These are phyloP conservation scores for Mythimna vitellina DNA, from an alignment of 2,888 invertebrate genomes.

Conservation along the genomic window DNA sequence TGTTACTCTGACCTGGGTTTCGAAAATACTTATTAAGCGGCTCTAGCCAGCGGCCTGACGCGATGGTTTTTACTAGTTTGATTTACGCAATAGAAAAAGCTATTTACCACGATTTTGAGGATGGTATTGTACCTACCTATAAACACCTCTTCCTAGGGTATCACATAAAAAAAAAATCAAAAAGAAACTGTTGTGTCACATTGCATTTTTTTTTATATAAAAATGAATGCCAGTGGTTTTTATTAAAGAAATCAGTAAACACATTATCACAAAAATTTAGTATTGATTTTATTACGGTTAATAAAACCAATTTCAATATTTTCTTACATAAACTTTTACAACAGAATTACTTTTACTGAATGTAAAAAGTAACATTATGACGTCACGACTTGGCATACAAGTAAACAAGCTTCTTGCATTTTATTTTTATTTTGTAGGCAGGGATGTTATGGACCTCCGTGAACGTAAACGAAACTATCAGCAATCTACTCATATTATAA, in stretches of 20 bases:
- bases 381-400: conserved; percentile 24
- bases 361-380: conserved; percentile 38
- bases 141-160: background rate
- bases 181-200: background rate
- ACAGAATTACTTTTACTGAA: conserved; percentile 60
- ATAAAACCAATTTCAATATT: conserved; percentile 42
- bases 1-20: conserved; percentile 47
- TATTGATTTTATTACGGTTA: conserved; percentile 19
- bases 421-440: background rate
- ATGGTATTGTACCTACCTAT: background rate
- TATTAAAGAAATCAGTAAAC: conserved; percentile 13
- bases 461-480: too few relatives aligned
- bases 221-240: background rate
- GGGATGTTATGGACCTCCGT: too few relatives aligned
- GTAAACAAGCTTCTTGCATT: background rate
- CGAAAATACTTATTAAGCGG: conserved; percentile 42
- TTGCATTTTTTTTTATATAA: too few relatives aligned
- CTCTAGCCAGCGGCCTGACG: conserved; percentile 8
- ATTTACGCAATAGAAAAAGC: conserved; percentile 28
- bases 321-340: conserved; percentile 44
- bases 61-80: conserved; percentile 15
- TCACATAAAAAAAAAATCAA: too few relatives aligned
- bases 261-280: conserved; percentile 8
- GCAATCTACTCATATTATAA: too few relatives aligned
- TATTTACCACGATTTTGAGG: background rate